Percentiles rank a stretch among this genome's conserved stretches.
These are phyloP conservation scores for Anthophora plumipes DNA, from an alignment of 2,888 invertebrate genomes.

Conservation along the genomic window DNA sequence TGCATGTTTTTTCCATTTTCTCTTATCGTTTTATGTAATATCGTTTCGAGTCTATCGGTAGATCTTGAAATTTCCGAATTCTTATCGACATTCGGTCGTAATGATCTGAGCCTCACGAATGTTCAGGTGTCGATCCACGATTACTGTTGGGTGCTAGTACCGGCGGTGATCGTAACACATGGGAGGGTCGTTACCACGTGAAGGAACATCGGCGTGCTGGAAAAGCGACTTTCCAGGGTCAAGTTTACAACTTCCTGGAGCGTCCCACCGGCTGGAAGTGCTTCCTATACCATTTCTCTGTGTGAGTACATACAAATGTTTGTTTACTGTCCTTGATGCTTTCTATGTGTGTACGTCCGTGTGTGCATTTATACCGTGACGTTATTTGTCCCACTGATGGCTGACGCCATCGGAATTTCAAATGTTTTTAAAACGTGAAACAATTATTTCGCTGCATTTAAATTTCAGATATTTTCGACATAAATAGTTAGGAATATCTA, in stretches of 20 bases:
- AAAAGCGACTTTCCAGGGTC: conserved; percentile 90
- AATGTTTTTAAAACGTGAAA: no score
- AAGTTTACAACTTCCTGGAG: conserved; percentile 94
- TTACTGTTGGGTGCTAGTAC: conserved; percentile 82
- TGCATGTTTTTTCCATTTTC: neutral
- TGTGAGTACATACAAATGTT: conserved; percentile 87
- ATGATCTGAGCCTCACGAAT: conserved; percentile 45
- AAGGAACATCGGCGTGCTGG: conserved; percentile 88
- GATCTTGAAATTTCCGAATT: neutral
- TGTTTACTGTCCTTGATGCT: neutral
- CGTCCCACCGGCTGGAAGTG: conserved; percentile 94
- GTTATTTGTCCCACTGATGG: conserved; percentile 5
- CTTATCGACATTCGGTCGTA: neutral
- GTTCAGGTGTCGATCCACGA: conserved; percentile 79
- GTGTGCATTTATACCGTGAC: no score
- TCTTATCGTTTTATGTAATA: neutral
- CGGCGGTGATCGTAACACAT: conserved; percentile 86
- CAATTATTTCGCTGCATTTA: neutral
- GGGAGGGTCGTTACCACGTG: conserved; percentile 86
- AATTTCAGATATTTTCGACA: neutral
- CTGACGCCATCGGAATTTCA: no score
- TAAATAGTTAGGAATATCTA: neutral
- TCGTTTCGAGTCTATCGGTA: neutral
- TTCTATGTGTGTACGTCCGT: no score
- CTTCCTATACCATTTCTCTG: conserved; percentile 92